Percentiles rank a stretch among this genome's conserved stretches.
These are phyloP conservation scores for Reinhardtius hippoglossoides DNA, from an alignment of 2,113 vertebrate species.

Conservation along the genomic window DNA sequence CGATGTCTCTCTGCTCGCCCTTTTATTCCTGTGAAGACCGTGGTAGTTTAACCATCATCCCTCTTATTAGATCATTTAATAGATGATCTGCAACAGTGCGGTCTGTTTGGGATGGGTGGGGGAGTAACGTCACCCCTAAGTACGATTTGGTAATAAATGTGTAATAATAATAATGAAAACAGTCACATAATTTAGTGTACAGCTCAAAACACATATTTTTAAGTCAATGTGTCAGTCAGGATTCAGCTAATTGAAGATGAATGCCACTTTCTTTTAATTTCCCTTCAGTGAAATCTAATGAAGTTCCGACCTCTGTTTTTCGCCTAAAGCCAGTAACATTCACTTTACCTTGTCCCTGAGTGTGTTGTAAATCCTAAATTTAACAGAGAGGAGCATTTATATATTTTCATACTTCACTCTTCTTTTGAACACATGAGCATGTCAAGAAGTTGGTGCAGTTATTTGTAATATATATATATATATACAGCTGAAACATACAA, in stretches of 20 bases:
- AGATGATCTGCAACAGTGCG: background rate
- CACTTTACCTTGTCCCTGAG: background rate
- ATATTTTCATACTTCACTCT: conserved; percentile 9
- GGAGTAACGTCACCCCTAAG: background rate
- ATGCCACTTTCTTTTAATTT: no score
- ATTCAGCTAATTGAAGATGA: no score
- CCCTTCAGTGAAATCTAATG: no score
- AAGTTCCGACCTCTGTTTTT: no score
- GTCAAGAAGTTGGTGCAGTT: conserved; percentile 24
- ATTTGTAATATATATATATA: no score
- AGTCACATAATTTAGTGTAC: no score
- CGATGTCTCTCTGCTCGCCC: background rate
- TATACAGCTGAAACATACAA: conserved; percentile 29
- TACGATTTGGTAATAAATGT: no score
- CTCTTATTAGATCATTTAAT: background rate
- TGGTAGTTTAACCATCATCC: background rate
- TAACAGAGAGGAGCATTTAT: conserved; percentile 32
- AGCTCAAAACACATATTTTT: no score
- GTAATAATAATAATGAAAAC: no score
- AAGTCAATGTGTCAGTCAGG: conserved; percentile 16
- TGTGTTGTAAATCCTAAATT: background rate
- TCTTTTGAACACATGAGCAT: conserved; percentile 11
- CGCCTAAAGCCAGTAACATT: no score
- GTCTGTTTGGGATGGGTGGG: background rate
- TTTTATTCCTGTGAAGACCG: conserved; percentile 7